Conservation (phyloP, 2,888 invertebrate genomes). For the Amblyteles armatorius region DNA sequence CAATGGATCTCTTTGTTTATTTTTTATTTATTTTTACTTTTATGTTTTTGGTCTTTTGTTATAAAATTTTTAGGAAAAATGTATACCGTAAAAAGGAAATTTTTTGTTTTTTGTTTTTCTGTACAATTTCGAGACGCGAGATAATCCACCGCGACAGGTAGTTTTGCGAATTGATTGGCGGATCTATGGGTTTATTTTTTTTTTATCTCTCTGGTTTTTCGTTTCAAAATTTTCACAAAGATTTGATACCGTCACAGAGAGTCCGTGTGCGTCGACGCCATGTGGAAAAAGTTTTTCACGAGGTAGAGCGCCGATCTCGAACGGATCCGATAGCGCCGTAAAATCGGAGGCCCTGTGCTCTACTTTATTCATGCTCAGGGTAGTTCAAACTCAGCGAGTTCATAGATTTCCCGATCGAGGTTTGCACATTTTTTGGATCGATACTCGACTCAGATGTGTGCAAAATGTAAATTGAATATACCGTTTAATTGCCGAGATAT, state of each 20-base stretch:
- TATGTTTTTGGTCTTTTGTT: background rate
- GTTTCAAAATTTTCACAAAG: background rate
- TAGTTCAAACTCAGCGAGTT: background rate
- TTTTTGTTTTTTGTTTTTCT: slow-evolving; percentile 18
- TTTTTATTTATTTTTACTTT: background rate
- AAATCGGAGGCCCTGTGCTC: background rate
- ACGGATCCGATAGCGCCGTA: background rate
- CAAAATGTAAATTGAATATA: background rate
- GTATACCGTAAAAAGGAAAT: background rate
- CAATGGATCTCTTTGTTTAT: too few relatives aligned
- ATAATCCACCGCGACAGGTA: slow-evolving; percentile 33
- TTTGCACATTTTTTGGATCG: background rate
- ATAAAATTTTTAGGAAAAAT: background rate
- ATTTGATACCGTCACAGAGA: background rate
- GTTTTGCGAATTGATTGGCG: background rate
- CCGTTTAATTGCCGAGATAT: too few relatives aligned
- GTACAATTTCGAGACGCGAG: slow-evolving; percentile 20
- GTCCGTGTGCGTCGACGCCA: background rate
- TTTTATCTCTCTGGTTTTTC: background rate
- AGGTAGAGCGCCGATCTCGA: background rate
- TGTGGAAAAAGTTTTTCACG: slow-evolving; percentile 7
- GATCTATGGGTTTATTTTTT: too few relatives aligned
- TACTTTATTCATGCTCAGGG: slow-evolving; percentile 1
- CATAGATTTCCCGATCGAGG: background rate
- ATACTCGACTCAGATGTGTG: background rate